A percentile compares a stretch with the other conserved stretches of the same genome.
These are phyloP conservation scores for Crax fasciolata DNA, from an alignment of 2,797 vertebrate genomes.

Conservation along the genomic window DNA sequence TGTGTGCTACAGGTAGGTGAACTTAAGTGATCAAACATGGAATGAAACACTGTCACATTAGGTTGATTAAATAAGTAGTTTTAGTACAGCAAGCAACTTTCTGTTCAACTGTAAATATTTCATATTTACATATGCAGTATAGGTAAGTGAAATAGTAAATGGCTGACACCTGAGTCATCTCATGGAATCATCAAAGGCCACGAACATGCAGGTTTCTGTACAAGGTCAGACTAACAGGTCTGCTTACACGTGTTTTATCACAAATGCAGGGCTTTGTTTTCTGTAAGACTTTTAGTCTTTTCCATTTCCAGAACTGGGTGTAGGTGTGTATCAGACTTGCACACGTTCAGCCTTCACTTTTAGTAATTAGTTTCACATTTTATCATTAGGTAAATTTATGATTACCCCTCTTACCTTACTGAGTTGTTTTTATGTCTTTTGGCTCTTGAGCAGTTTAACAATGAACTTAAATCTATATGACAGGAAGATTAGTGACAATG, in stretches of 20 bases:
- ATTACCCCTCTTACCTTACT: background rate
- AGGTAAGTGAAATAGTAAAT: background rate
- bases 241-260: background rate
- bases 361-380: background rate
- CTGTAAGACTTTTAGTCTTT: background rate
- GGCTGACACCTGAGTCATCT: background rate
- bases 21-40: background rate
- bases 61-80: background rate
- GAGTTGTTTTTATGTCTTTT: background rate
- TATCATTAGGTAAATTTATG: background rate
- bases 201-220: background rate
- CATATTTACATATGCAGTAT: background rate
- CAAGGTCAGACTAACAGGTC: background rate
- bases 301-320: background rate
- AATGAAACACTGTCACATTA: accelerated
- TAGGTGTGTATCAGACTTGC: background rate
- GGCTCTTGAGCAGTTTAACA: background rate
- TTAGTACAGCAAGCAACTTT: background rate
- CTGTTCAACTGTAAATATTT: background rate
- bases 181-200: background rate
- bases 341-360: background rate
- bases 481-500: background rate
- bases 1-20: background rate
- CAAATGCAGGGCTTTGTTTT: background rate
- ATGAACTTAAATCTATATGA: background rate